These are phyloP conservation scores for Myripristis murdjan DNA, from an alignment of 2,797 vertebrate genomes.

Conservation along the genomic window DNA sequence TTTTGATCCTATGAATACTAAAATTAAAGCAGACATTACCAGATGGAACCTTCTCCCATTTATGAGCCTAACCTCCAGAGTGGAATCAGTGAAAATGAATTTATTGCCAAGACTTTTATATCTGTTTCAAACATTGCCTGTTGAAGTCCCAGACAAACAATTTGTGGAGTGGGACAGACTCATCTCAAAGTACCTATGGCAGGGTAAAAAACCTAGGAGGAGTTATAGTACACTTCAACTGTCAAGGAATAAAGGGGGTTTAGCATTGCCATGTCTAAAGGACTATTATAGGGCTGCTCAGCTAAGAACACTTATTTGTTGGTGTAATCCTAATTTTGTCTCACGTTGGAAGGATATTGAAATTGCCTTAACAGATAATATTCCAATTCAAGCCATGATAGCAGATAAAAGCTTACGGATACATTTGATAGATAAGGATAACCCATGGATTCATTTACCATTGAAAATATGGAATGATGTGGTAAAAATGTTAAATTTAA, in stretches of 20 bases:
- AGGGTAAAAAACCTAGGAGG: conserved; percentile 19
- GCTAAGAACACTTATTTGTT: conserved; percentile 3
- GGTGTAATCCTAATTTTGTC: conserved; percentile 9
- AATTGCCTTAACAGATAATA: background rate
- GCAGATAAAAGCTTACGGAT: background rate
- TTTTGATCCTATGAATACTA: no score
- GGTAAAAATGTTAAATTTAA: background rate
- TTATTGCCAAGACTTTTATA: conserved; percentile 11
- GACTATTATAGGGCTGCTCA: conserved; percentile 8
- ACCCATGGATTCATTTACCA: background rate
- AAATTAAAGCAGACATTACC: background rate
- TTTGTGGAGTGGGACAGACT: no score
- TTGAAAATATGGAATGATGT: background rate
- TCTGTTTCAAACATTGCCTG: conserved; percentile 8
- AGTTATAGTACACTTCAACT: conserved; percentile 19
- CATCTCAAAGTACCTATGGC: conserved; percentile 27
- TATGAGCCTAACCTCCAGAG: conserved; percentile 14
- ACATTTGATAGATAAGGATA: background rate
- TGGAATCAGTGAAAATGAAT: conserved; percentile 25
- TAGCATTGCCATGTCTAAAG: conserved; percentile 2
- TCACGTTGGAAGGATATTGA: conserved; percentile 34
- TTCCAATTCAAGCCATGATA: conserved; percentile 14
- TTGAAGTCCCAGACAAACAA: conserved; percentile 17
- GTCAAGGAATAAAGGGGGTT: conserved; percentile 8
- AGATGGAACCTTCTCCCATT: conserved; percentile 4